Evolutionary conservation across 2,888 invertebrate species (phyloP).

Genomic region (Torymus aiolomorphi): DNA sequence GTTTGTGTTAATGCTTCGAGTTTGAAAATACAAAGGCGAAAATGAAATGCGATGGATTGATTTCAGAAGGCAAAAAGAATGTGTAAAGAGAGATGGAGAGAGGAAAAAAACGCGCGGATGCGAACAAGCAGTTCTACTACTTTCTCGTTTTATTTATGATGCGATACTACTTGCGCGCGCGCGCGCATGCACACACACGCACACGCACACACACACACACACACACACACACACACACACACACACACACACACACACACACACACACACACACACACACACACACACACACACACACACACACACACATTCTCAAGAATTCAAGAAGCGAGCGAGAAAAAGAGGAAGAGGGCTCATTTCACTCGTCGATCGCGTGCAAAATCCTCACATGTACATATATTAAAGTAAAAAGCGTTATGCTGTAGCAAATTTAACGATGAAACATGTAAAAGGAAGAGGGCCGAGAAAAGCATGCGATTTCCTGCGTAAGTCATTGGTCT

Average conservation of each 20-base stretch:
- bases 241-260: slow-evolving; percentile 1
- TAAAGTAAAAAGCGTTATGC: neutral
- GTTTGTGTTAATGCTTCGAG: slow-evolving; percentile 64
- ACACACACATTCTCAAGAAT: slow-evolving; percentile 17
- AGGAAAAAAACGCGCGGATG: slow-evolving; percentile 8
- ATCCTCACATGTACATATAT: slow-evolving; percentile 50
- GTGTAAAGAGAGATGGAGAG: too few relatives aligned
- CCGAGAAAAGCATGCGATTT: slow-evolving; percentile 33
- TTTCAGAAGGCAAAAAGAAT: slow-evolving; percentile 17
- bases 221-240: slow-evolving; percentile 2
- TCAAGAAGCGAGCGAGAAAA: neutral
- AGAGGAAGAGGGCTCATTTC: slow-evolving; percentile 3
- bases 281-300: slow-evolving; percentile 3
- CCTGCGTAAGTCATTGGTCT: slow-evolving; percentile 49
- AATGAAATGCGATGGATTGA: slow-evolving; percentile 31
- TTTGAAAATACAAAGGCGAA: slow-evolving; percentile 39
- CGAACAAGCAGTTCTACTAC: slow-evolving; percentile 22
- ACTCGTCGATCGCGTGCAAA: slow-evolving; percentile 35
- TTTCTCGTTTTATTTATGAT: slow-evolving; percentile 20
- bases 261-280: slow-evolving; percentile 1
- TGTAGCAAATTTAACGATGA: slow-evolving; percentile 35
- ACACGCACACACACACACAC: slow-evolving; percentile 1
- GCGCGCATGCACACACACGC: too few relatives aligned
- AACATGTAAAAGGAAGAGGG: slow-evolving; percentile 32
- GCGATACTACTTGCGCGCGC: too few relatives aligned